A percentile compares a stretch with the other conserved stretches of the same genome.
phyloP scores from a whole-genome alignment of 2,113 vertebrate genomes.

The Pseudopipra pipra region DNA sequence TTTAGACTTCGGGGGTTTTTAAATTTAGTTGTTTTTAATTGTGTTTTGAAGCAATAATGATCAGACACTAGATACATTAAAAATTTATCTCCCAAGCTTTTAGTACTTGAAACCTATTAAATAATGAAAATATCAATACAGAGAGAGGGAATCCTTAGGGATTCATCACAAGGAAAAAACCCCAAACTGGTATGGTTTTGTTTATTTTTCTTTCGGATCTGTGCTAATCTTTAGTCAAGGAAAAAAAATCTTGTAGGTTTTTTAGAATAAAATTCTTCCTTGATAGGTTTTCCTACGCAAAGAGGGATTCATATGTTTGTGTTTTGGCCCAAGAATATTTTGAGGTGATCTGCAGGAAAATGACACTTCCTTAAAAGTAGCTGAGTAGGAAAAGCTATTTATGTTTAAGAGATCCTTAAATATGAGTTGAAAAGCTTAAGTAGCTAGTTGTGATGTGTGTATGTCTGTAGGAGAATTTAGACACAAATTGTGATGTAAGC shows the following conservation, averaged over 20 bases:
- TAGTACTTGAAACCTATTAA: neutral
- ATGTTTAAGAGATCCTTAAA: neutral
- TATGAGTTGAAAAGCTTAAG: neutral
- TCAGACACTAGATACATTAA: neutral
- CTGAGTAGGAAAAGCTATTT: neutral
- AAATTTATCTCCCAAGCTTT: neutral
- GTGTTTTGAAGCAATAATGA: neutral
- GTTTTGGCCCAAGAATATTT: neutral
- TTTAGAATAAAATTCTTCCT: neutral
- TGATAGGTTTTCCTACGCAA: neutral
- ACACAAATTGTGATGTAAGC: neutral
- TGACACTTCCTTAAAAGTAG: neutral
- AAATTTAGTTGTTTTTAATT: neutral
- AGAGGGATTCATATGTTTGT: neutral
- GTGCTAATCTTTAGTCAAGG: neutral
- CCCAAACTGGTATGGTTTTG: neutral
- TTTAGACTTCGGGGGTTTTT: neutral
- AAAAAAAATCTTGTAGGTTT: neutral
- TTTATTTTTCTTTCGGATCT: neutral
- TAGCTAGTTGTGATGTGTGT: neutral
- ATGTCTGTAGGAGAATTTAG: neutral
- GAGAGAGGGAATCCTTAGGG: neutral
- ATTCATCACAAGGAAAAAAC: neutral
- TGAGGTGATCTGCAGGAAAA: neutral
- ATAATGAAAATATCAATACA: neutral